Percentiles rank a stretch among this genome's conserved stretches.
phyloP scores from a whole-genome alignment of 1,140 invertebrate genomes.

The Brachionus rotundiformis region DNA sequence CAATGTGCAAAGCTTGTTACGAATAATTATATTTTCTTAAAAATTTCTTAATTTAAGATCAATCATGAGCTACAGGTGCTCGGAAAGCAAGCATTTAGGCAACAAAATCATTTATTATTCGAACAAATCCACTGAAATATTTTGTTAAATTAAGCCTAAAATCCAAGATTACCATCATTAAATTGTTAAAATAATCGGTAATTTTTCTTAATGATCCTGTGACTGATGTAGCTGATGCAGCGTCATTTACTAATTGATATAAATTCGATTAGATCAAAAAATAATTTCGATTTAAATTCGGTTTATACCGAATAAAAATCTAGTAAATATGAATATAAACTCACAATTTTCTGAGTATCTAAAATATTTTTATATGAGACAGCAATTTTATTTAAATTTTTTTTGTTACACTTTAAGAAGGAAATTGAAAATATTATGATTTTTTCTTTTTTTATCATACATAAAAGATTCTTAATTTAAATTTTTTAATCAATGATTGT shows the following conservation, averaged over 20 bases:
- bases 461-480: not conserved
- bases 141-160: slow-evolving; percentile 8
- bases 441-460: not conserved
- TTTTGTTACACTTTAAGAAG: slow-evolving; percentile 8
- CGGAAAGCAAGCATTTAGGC: not conserved
- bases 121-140: not conserved
- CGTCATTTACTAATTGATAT: not conserved
- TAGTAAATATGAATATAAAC: not conserved
- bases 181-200: slow-evolving; percentile 11
- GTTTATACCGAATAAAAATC: not conserved
- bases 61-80: not conserved
- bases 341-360: not conserved
- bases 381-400: not conserved
- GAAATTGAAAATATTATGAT: slow-evolving; percentile 5
- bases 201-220: not conserved
- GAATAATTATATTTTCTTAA: too few relatives aligned
- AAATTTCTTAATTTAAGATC: too few relatives aligned
- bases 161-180: slow-evolving; percentile 13
- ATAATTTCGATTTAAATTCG: not conserved
- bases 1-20: too few relatives aligned
- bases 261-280: not conserved
- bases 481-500: not conserved
- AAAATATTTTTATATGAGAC: not conserved
- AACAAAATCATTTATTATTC: not conserved
- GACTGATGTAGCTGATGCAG: not conserved